Base-by-base conservation (phyloP, 2,113 vertebrate genomes). In the Chloropsis hardwickii region DNA sequence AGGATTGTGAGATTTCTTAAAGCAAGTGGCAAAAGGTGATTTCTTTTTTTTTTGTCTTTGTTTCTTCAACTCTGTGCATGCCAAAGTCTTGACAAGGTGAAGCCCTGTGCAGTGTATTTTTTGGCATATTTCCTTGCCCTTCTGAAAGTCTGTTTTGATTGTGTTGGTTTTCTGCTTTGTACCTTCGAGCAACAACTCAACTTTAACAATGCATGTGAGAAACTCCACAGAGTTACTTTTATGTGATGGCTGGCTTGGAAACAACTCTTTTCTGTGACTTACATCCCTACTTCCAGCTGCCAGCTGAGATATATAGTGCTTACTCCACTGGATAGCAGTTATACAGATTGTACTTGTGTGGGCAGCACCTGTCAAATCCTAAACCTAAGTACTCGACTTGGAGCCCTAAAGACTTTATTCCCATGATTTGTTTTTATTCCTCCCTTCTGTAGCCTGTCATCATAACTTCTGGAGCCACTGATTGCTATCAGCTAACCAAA, bases 71-170 rank as follows among this genome's bases (percentile, higher is more conserved):
- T 79, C 88, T 87, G 44, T 96, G 74, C n/a, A 82, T 90, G 93
- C 96, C 88, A 92, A 95, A 96, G 89, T 82, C 91, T 94, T 97
- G 97, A 97, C 97, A 97, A 97, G 97, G 97, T 97, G 97, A 97
- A 96, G 92, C 95, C 93, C 88, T 57, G 54, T 88, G 81, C 92
- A 84, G 92, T 62, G 81, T 90, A 83, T 95, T 90, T 95, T 90
- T 93, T 96, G 96, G 97, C 95, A 95, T 91, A 82, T 96, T 97
- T 96, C 91, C 85, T 93, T 97, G 90, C 89, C 94, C 95, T 97
- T 91, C 86, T 96, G 94, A 96, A 95, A 96, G 61, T 91, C 88
- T 92, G 91, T 92, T 97, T 97, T 96, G 94, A 94, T 96, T 96
- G 95, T 57, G 90, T 88, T 96, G 74, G 69, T 94, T 96, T 95